phyloP scores from a whole-genome alignment of 2,888 invertebrate species.

The Mythimna albipuncta region DNA sequence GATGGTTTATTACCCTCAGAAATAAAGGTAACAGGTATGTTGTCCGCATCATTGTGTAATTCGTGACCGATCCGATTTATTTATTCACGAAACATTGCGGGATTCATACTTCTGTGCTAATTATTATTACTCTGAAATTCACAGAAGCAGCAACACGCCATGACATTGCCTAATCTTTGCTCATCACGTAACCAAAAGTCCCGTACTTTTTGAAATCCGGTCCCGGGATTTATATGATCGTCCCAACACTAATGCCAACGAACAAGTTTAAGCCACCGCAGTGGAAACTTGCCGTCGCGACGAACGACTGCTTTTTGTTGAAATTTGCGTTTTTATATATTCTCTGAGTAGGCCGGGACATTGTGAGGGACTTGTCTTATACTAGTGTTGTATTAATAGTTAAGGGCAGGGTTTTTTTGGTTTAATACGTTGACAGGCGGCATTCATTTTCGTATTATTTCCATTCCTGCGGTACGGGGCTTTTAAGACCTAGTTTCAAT shows the following conservation, averaged over 20 bases:
- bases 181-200: constrained; percentile 51
- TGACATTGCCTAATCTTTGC: constrained; percentile 22
- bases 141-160: constrained; percentile 1
- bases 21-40: too few relatives aligned
- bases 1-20: too few relatives aligned
- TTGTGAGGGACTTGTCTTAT: constrained; percentile 32
- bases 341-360: constrained; percentile 41
- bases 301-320: constrained; percentile 67
- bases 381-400: constrained; percentile 50
- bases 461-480: too few relatives aligned
- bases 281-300: constrained; percentile 66
- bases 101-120: too few relatives aligned
- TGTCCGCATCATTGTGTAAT: too few relatives aligned
- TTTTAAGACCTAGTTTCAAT: too few relatives aligned
- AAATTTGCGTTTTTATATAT: constrained; percentile 68
- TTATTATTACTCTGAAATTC: not conserved
- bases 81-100: too few relatives aligned
- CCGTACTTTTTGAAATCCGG: constrained; percentile 41
- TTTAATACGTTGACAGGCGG: too few relatives aligned
- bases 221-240: constrained; percentile 58
- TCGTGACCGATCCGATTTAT: too few relatives aligned
- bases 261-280: constrained; percentile 71
- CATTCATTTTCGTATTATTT: too few relatives aligned
- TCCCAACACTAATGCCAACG: constrained; percentile 65
- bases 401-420: too few relatives aligned